Percentiles rank a stretch among this genome's conserved stretches.
Evolutionary conservation across 2,113 vertebrate genomes (phyloP).

Genomic region (Empidonax alnorum): DNA sequence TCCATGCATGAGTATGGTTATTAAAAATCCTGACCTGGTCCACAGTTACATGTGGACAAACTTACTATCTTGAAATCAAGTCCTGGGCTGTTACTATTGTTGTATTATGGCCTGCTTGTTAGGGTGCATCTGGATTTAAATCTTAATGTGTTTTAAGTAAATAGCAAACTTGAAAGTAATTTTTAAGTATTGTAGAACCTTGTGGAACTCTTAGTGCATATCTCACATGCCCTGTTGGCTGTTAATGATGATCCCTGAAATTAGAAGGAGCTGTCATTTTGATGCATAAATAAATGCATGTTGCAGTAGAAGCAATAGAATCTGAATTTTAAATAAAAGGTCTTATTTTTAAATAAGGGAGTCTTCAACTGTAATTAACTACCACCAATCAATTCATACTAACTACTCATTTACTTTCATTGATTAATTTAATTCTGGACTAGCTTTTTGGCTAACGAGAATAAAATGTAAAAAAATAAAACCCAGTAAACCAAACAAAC

Average conservation of each 20-base stretch:
- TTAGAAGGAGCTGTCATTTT: not conserved
- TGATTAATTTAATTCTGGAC: not conserved
- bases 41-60: not conserved
- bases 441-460: not conserved
- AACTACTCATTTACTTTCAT: not conserved
- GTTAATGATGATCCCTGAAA: not conserved
- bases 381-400: not conserved
- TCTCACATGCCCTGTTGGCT: not conserved
- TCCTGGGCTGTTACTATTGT: not conserved
- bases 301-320: not conserved
- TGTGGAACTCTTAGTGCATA: not conserved
- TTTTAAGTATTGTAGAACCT: not conserved
- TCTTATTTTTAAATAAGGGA: not conserved
- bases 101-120: not conserved
- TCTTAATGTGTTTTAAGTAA: not conserved
- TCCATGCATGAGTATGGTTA: not conserved
- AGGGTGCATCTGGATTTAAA: not conserved
- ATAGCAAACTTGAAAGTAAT: not conserved
- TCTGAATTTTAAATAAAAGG: not conserved
- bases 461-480: not conserved
- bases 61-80: not conserved
- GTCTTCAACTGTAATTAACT: not conserved
- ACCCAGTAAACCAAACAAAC: rapidly evolving
- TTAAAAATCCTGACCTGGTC: not conserved
- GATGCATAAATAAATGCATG: not conserved